These are phyloP conservation scores for Gambusia yucatana DNA, from an alignment of 2,797 vertebrate genomes.

Conservation along the genomic window DNA sequence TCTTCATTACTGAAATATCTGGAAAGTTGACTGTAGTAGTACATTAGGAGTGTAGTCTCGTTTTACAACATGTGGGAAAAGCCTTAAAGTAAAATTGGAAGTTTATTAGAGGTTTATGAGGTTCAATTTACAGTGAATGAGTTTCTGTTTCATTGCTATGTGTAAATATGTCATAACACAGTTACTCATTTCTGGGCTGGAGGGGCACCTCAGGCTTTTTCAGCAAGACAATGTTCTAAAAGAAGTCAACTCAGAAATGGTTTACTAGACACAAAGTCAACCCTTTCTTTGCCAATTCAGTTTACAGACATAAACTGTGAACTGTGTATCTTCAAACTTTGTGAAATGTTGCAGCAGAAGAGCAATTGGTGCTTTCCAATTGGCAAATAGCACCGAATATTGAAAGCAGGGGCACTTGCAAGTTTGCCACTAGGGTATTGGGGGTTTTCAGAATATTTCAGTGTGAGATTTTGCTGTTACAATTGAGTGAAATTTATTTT, in stretches of 20 bases:
- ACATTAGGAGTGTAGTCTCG: neutral
- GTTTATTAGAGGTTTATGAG: neutral
- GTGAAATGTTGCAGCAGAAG: neutral
- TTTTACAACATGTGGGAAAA: slow-evolving; percentile 3
- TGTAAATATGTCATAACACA: neutral
- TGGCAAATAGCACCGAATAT: neutral
- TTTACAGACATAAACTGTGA: neutral
- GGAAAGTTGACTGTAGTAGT: slow-evolving; percentile 15
- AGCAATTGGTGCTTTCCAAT: neutral
- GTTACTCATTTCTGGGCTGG: neutral
- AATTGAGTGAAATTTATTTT: neutral
- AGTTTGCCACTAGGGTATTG: neutral
- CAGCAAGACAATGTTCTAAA: neutral
- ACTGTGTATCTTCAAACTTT: neutral
- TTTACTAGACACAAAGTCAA: neutral
- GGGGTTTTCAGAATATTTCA: neutral
- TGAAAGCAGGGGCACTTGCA: neutral
- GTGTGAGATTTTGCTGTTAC: neutral
- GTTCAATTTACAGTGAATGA: neutral
- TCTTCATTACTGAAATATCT: slow-evolving; percentile 6
- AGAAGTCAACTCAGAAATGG: neutral
- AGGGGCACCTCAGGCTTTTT: neutral
- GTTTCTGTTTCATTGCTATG: neutral
- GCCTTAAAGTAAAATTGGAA: neutral
- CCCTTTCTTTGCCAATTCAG: neutral